Conservation (phyloP, 2,113 vertebrate species). For the Puntigrus tetrazona region DNA sequence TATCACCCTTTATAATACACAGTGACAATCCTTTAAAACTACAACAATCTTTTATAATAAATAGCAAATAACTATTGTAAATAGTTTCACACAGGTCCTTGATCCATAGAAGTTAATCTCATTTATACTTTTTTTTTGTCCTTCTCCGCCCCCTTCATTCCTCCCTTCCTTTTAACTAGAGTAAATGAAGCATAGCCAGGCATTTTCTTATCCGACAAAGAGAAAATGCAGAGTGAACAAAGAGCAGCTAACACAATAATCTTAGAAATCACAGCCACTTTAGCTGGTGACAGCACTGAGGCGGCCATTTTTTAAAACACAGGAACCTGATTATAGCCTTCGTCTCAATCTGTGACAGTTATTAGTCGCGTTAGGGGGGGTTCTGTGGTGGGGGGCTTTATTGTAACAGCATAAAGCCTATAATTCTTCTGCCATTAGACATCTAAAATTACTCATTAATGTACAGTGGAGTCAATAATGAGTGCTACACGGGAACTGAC, state of each 20-base stretch:
- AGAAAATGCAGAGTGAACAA: slow-evolving; percentile 51
- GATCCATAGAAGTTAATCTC: slow-evolving; percentile 2
- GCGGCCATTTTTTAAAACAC: slow-evolving; percentile 55
- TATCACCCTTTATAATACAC: not conserved
- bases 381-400: slow-evolving; percentile 54
- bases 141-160: not conserved
- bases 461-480: slow-evolving; percentile 37
- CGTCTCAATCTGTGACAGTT: slow-evolving; percentile 62
- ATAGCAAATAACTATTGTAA: not conserved
- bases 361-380: slow-evolving; percentile 52
- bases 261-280: slow-evolving; percentile 61
- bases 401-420: slow-evolving; percentile 66
- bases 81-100: not conserved
- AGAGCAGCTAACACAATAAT: slow-evolving; percentile 69
- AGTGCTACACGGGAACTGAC: slow-evolving; percentile 3
- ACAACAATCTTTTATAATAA: not conserved
- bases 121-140: not conserved
- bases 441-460: slow-evolving; percentile 68
- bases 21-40: slow-evolving; percentile 7
- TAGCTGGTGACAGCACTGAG: slow-evolving; percentile 55
- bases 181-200: slow-evolving; percentile 28
- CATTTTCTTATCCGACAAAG: slow-evolving; percentile 27
- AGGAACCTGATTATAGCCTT: slow-evolving; percentile 71
- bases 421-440: slow-evolving; percentile 68
- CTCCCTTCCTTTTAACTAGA: slow-evolving; percentile 26